phyloP scores from a whole-genome alignment of 2,113 vertebrate genomes.

The Lanius ludovicianus region DNA sequence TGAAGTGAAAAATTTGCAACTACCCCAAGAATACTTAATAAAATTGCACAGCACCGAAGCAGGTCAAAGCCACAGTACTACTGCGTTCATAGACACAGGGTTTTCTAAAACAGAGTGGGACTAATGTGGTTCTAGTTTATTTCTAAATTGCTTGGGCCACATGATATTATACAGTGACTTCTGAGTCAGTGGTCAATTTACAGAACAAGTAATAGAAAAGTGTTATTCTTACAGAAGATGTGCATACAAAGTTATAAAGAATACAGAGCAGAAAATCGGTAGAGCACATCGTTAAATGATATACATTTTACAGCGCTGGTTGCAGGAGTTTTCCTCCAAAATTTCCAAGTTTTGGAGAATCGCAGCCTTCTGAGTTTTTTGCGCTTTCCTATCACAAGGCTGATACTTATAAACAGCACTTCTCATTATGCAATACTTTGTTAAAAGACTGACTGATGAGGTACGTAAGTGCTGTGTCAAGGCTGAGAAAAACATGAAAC shows the following conservation, averaged over 20 bases:
- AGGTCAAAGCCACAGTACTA: background rate
- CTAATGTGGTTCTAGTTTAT: background rate
- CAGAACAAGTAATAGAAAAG: background rate
- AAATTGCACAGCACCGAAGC: background rate
- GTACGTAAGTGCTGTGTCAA: background rate
- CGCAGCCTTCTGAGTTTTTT: background rate
- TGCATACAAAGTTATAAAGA: background rate
- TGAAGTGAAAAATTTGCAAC: background rate
- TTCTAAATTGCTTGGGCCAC: background rate
- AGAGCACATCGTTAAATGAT: background rate
- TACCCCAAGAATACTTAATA: background rate
- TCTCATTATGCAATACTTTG: background rate
- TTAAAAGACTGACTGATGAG: background rate
- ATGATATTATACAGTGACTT: background rate
- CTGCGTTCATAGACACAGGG: background rate
- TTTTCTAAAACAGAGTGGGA: background rate
- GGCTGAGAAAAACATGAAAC: background rate
- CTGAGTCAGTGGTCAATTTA: background rate
- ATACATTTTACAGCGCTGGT: background rate
- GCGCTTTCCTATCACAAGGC: background rate
- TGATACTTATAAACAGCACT: background rate
- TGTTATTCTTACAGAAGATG: background rate
- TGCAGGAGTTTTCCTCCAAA: background rate
- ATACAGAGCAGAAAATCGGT: background rate
- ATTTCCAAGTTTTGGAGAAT: background rate